Evolutionary conservation across 1,140 invertebrate genomes (phyloP), one percentile per base, ranked within the genome.

Genomic region (Steinernema khuongi): DNA sequence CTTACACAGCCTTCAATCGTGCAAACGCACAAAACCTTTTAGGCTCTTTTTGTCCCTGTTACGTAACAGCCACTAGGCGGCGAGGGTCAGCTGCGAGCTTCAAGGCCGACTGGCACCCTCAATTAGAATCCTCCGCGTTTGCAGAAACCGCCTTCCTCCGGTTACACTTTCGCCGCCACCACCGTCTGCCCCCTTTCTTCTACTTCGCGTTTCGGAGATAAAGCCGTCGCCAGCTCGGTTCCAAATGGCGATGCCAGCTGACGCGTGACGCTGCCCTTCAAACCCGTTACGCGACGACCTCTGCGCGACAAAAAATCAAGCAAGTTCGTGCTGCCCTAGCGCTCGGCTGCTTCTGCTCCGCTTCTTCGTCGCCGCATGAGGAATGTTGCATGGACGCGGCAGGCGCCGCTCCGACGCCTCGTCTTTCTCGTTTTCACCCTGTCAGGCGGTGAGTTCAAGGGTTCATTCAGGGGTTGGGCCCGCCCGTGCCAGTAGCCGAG

Each of bases 121-220:
- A n/a, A n/a, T n/a, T n/a, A n/a, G n/a, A n/a, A n/a, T n/a, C 36
- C 36, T 60, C 4, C 11, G 26, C 19, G 14, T 26, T 22, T 60
- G 4, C 22, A 26, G 50, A 60, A 60, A 60, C 50, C 50, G 50
- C 50, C 50, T 22, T 60, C 50, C 7, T 60, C 26, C 22, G 50
- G 50, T 60, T 60, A 60, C 50, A 60, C 50, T 60, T 60, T 60
- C 50, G 50, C 50, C 50, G 50, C 7, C 50, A 60, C 50, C 14
- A 60, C 26, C 50, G 50, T 14, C 22, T 60, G 50, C 26, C 26
- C 50, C 11, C 22, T 22, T 60, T 60, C 36, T 41, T 60, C 50
- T 22, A n/a, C 50, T 60, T 11, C 50, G 50, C 50, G 22, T n/a
- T n/a, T n/a, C 50, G 50, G 22, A 11, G 14, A 60, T 60, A 60